Conservation (phyloP, 2,888 invertebrate genomes). For the Branchinecta sandiegonensis region DNA sequence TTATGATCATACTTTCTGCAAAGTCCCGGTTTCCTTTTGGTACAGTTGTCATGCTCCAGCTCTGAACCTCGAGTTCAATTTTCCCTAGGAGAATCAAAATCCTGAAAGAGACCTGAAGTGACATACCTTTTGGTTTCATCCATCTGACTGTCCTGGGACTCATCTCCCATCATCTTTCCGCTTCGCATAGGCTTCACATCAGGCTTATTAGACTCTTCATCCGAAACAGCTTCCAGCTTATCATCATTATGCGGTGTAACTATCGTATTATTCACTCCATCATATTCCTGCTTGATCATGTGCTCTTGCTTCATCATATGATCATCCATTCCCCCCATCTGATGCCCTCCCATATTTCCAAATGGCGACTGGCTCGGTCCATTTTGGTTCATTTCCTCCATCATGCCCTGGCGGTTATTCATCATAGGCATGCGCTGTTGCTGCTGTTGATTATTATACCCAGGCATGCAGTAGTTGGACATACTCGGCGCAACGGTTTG, state of each 20-base stretch:
- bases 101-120: no score
- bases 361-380: conserved; percentile 16
- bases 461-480: conserved; percentile 18
- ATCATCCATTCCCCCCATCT: not conserved
- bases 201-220: conserved; percentile 1
- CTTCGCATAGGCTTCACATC: conserved; percentile 2
- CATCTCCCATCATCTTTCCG: not conserved
- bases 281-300: not conserved
- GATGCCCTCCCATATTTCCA: not conserved
- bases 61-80: no score
- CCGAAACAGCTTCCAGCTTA: conserved; percentile 12
- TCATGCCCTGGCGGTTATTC: not conserved
- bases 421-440: conserved; percentile 22
- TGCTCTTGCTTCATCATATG: conserved; percentile 4
- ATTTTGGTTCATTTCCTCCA: conserved; percentile 15
- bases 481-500: conserved; percentile 23
- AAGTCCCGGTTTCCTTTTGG: no score
- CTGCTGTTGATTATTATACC: conserved; percentile 25
- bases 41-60: no score
- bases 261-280: conserved; percentile 1
- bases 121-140: not conserved
- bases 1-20: no score
- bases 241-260: conserved; percentile 11
- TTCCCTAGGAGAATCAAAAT: no score
- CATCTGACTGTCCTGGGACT: conserved; percentile 10